Base-by-base conservation (phyloP, 2,113 vertebrate genomes). In the Callospermophilus lateralis region DNA sequence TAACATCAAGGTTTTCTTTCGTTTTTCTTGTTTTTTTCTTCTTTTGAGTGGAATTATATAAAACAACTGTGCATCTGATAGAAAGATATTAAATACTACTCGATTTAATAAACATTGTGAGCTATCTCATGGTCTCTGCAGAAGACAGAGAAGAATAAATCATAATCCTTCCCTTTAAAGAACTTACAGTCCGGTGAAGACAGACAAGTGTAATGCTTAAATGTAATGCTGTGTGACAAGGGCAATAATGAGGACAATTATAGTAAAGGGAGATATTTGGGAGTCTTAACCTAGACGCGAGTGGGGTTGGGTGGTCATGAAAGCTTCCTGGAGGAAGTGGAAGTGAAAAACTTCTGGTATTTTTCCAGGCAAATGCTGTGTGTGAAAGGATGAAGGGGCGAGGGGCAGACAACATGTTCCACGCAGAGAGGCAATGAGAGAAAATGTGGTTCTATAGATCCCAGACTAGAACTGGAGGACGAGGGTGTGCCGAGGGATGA, bases 41-140 rank as follows among this genome's bases (percentile, higher is more conserved):
- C 34, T 90, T 95, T 58, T 42, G 74, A 80, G 74, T 76, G 6
- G 76, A 95, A 84, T 92, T 76, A 55, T 28, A 74, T 70, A 86
- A 94, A 95, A 93, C 74, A 81, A 93, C 30, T n/a, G n/a, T 12
- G 28, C 45, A 74, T n/a, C 65, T 93, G 68, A 77, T 58, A 28
- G 63, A 87, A 84, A 94, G 94, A 24, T 63, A 68, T 34, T n/a
- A 83, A 67, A 39, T 79, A 48, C 88, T 94, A 76, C 6, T 92
- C 78, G 91, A 78, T 86, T 94, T 77, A 92, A 83, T 73, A 83
- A 97, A 89, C 89, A 93, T 58, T 77, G 6, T 73, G 32, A 42
- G n/a, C 92, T 45, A n/a, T 3, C 28, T 53, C 20, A n/a, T 51
- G 12, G 34, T 63, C 58, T 72, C 55, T 24, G 67, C 37, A 81